Evolutionary conservation across 2,113 vertebrate species (phyloP).

Genomic region (Oreotrochilus melanogaster): DNA sequence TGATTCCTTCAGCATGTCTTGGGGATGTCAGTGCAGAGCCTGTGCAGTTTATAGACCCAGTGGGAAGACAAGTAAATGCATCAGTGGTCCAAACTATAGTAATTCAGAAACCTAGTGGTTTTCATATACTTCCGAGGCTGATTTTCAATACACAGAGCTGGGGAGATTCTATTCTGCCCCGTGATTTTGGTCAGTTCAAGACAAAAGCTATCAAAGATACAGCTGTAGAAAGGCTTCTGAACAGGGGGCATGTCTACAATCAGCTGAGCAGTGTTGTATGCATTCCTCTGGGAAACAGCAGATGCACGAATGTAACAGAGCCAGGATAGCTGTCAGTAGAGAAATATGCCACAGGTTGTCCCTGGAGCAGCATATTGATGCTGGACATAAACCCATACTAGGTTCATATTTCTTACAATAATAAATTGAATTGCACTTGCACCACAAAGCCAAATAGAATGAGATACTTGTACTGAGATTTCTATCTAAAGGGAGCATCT

Average conservation of each 20-base stretch:
- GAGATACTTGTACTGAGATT: constrained; percentile 25
- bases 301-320: background rate
- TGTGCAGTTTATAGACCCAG: background rate
- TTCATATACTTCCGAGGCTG: fast-evolving
- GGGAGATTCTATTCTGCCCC: background rate
- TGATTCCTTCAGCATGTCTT: background rate
- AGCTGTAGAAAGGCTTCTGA: background rate
- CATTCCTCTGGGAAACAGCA: constrained; percentile 32
- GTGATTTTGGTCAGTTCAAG: background rate
- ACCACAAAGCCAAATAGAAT: constrained; percentile 19
- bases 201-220: background rate
- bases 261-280: background rate
- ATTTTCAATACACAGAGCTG: background rate
- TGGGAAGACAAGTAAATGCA: fast-evolving
- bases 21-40: background rate
- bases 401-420: constrained; percentile 36
- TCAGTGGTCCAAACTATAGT: background rate
- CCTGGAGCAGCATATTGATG: background rate
- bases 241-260: background rate
- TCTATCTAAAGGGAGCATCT: background rate
- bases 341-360: constrained; percentile 1
- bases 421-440: constrained; percentile 49
- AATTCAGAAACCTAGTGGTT: background rate
- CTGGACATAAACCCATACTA: background rate
- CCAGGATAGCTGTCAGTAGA: background rate